These are phyloP conservation scores for Himalopsyche tibetana DNA, from an alignment of 2,888 invertebrate genomes.

Conservation along the genomic window DNA sequence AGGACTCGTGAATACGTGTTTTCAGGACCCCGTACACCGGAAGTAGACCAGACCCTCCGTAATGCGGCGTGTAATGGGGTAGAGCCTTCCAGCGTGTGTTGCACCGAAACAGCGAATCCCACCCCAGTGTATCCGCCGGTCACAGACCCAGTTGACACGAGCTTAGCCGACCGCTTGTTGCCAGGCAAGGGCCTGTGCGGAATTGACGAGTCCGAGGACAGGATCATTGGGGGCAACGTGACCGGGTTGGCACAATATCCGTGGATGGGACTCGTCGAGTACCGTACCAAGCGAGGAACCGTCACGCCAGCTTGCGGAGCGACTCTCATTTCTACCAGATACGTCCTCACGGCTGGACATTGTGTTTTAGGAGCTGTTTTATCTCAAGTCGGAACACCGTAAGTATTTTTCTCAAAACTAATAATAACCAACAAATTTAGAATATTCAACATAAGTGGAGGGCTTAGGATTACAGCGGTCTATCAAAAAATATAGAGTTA, in stretches of 20 bases:
- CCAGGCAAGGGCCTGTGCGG: conserved; percentile 59
- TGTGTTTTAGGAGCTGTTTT: conserved; percentile 73
- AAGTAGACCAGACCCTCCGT: conserved; percentile 59
- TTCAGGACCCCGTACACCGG: conserved; percentile 33
- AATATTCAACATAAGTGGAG: no score
- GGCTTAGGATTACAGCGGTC: no score
- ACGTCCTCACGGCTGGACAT: conserved; percentile 77
- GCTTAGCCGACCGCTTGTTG: conserved; percentile 46
- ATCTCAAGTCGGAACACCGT: conserved; percentile 71
- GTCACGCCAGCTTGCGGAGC: conserved; percentile 74
- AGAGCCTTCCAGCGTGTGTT: conserved; percentile 70
- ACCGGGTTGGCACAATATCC: conserved; percentile 76
- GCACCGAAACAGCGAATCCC: conserved; percentile 65
- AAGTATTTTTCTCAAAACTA: conserved; percentile 67
- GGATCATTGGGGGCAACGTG: conserved; percentile 70
- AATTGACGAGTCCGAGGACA: conserved; percentile 44
- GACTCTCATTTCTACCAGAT: conserved; percentile 74
- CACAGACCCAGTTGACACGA: neutral
- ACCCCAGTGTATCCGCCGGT: neutral
- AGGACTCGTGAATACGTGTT: neutral
- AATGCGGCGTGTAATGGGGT: conserved; percentile 68
- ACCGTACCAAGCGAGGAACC: conserved; percentile 67
- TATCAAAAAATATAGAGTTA: no score
- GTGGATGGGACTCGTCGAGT: conserved; percentile 76
- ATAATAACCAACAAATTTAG: no score